Percentiles rank a stretch among this genome's conserved stretches.
phyloP scores from a whole-genome alignment of 2,888 invertebrate species.

The Chymomyza procnemis region DNA sequence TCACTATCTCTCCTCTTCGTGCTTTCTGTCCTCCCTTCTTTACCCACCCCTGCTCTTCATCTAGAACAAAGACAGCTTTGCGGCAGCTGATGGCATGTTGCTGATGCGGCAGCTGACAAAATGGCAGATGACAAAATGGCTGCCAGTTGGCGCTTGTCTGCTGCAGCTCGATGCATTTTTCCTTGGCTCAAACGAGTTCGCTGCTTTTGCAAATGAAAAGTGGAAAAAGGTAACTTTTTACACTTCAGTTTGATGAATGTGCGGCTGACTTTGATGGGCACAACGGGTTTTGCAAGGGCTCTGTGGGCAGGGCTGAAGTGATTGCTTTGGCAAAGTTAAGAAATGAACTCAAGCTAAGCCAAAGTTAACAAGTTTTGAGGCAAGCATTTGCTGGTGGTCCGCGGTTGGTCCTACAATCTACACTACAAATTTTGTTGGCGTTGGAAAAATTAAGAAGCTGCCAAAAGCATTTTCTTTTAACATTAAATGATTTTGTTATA shows the following conservation, averaged over 20 bases:
- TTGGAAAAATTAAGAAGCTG: too few species aligned
- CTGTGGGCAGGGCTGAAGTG: neutral
- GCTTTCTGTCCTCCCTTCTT: too few species aligned
- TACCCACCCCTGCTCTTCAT: too few species aligned
- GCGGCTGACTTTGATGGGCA: neutral
- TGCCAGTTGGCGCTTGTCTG: neutral
- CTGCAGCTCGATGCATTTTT: neutral
- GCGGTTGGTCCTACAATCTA: neutral
- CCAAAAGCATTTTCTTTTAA: too few species aligned
- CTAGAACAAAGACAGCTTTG: neutral
- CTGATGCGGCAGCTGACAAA: neutral
- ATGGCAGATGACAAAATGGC: constrained; percentile 26
- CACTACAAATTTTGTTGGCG: neutral
- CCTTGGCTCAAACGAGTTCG: neutral
- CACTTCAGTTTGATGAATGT: neutral
- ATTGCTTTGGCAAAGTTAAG: neutral
- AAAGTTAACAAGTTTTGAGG: neutral
- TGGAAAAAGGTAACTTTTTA: neutral
- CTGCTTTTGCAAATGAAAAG: neutral
- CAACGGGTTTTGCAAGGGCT: too few species aligned
- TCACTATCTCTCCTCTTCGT: neutral
- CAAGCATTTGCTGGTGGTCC: neutral
- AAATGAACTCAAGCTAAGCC: neutral
- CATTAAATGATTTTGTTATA: too few species aligned
- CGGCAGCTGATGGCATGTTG: neutral